Conservation (phyloP, 1,140 invertebrate genomes). For the Zaprionus camerounensis region DNA sequence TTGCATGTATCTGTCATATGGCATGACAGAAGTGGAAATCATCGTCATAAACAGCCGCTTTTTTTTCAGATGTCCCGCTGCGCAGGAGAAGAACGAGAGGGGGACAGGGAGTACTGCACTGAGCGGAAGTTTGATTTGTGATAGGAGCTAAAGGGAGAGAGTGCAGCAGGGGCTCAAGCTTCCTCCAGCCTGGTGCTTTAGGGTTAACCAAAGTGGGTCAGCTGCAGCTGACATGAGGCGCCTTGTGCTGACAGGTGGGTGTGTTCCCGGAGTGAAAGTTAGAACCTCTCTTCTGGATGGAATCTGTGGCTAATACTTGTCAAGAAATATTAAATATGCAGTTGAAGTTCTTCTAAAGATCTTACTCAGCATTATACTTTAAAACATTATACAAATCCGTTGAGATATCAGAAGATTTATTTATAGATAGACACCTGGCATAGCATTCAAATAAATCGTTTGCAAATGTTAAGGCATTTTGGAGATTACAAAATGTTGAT, state of each 20-base stretch:
- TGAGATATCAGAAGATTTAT: not conserved
- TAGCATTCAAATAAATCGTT: not conserved
- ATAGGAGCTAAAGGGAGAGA: conserved; percentile 49
- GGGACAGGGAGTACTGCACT: conserved; percentile 23
- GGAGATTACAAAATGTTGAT: not conserved
- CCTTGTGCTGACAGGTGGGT: conserved; percentile 45
- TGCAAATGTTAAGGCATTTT: not conserved
- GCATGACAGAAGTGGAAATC: conserved; percentile 53
- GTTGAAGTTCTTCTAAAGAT: not conserved
- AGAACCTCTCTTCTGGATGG: not conserved
- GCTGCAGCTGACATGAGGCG: conserved; percentile 56
- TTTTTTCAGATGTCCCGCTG: conserved; percentile 19
- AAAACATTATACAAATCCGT: not conserved
- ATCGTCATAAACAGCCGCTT: conserved; percentile 61
- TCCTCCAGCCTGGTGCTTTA: conserved; percentile 47
- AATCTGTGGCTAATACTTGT: not conserved
- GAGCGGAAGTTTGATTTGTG: conserved; percentile 73
- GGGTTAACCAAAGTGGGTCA: conserved; percentile 57
- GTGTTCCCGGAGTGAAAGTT: conserved; percentile 49
- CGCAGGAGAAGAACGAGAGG: conserved; percentile 11
- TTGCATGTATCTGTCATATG: conserved; percentile 25
- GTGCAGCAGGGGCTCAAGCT: conserved; percentile 20
- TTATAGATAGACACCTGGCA: not conserved
- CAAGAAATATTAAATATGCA: not conserved
- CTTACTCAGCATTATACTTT: no score